Percentiles rank a stretch among this genome's conserved stretches.
phyloP scores from a whole-genome alignment of 2,113 vertebrate genomes.

The Amphilophus citrinellus region DNA sequence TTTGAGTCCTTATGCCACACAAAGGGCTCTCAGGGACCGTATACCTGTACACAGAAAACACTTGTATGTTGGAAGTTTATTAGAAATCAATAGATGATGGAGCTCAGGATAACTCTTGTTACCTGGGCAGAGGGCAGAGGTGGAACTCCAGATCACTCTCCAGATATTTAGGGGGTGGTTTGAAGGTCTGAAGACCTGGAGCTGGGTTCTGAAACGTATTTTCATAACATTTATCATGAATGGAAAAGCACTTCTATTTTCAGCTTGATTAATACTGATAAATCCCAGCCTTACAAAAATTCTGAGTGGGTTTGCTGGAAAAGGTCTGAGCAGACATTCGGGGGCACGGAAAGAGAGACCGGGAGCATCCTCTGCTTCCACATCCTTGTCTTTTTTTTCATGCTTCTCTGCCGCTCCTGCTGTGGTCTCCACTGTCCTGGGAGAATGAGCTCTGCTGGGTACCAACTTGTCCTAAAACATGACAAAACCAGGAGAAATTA shows the following conservation, averaged over 20 bases:
- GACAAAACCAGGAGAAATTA: not conserved
- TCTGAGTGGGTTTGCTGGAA: conserved; percentile 81
- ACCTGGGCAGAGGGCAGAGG: conserved; percentile 87
- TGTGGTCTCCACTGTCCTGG: not conserved
- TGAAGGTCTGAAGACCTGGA: conserved; percentile 85
- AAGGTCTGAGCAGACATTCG: conserved; percentile 73
- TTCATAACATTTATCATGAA: not conserved
- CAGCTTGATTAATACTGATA: not conserved
- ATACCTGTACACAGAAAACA: conserved; percentile 63
- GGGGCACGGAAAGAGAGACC: conserved; percentile 83
- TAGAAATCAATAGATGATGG: not conserved
- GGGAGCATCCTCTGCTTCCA: not conserved
- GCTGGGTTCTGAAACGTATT: conserved; percentile 85
- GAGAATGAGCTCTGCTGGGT: conserved; percentile 35
- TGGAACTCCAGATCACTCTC: conserved; percentile 88
- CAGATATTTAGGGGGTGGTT: conserved; percentile 81
- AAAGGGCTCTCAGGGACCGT: conserved; percentile 61
- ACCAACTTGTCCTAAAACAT: conserved; percentile 81
- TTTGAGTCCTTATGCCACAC: conserved; percentile 69
- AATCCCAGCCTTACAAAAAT: conserved; percentile 87
- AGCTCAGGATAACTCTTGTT: not conserved
- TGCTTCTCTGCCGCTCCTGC: not conserved
- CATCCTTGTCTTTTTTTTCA: conserved; percentile 16
- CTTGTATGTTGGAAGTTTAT: not conserved
- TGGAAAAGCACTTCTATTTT: not conserved